These are phyloP conservation scores for Cyanoderma ruficeps DNA, from an alignment of 2,113 vertebrate genomes.

Conservation along the genomic window DNA sequence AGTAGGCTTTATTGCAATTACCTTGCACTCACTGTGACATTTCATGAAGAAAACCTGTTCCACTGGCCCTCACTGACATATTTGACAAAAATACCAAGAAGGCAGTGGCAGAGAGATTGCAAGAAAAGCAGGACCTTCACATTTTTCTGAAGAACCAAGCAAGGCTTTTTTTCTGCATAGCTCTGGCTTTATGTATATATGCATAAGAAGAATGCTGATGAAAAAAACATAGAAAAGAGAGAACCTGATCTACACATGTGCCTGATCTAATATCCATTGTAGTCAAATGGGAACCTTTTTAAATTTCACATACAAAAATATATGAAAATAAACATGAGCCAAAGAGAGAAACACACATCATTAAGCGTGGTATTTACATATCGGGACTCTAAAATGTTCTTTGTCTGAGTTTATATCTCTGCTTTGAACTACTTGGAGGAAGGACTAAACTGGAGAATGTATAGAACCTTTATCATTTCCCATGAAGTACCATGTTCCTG, in stretches of 20 bases:
- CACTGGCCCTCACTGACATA: not conserved
- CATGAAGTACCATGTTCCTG: not conserved
- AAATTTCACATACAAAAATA: not conserved
- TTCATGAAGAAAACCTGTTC: not conserved
- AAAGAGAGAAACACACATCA: not conserved
- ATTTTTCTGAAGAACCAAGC: not conserved
- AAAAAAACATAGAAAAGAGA: not conserved
- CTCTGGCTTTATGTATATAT: not conserved
- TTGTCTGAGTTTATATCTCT: not conserved
- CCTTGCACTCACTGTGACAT: not conserved
- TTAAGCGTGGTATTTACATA: not conserved
- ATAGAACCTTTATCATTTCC: not conserved
- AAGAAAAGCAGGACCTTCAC: not conserved
- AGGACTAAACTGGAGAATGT: not conserved
- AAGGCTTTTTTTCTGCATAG: not conserved
- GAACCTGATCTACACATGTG: not conserved
- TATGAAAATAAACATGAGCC: not conserved
- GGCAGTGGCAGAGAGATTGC: not conserved
- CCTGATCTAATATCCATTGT: not conserved
- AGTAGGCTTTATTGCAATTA: not conserved
- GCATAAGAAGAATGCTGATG: not conserved
- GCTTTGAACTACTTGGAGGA: not conserved
- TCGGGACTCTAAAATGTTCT: not conserved
- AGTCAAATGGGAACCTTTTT: not conserved
- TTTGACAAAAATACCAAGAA: not conserved